Conservation (phyloP, 2,888 invertebrate species). For the Drosophila parthenogenetica region DNA sequence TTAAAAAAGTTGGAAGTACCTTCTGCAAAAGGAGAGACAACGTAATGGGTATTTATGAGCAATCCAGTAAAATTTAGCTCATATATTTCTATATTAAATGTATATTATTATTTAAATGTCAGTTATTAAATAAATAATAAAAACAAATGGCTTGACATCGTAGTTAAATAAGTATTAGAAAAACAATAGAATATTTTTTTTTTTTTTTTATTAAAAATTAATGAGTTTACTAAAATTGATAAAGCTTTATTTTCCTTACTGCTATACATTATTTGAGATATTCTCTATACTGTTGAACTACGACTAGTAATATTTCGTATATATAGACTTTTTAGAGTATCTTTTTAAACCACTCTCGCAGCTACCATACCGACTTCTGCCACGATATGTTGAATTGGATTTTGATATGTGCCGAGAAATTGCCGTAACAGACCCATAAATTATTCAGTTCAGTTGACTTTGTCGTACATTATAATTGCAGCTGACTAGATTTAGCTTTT, state of each 20-base stretch:
- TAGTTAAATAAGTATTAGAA: too few relatives aligned
- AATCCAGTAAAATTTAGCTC: neutral
- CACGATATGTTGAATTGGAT: constrained; percentile 38
- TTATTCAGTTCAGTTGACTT: constrained; percentile 27
- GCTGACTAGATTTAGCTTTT: constrained; percentile 44
- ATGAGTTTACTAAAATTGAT: too few relatives aligned
- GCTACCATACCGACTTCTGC: constrained; percentile 4
- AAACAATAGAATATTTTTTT: too few relatives aligned
- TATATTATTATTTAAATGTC: constrained; percentile 7
- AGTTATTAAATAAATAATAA: constrained; percentile 1
- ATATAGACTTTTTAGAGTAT: neutral
- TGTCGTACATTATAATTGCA: constrained; percentile 27
- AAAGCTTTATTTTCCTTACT: too few relatives aligned
- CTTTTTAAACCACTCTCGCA: constrained; percentile 23
- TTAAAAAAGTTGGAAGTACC: too few relatives aligned
- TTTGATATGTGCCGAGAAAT: constrained; percentile 40
- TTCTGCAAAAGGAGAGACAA: neutral
- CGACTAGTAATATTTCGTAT: neutral
- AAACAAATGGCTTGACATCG: too few relatives aligned
- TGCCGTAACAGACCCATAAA: constrained; percentile 31
- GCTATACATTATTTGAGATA: too few relatives aligned
- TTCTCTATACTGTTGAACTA: too few relatives aligned
- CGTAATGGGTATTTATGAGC: neutral
- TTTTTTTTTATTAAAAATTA: too few relatives aligned
- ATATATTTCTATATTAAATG: neutral